phyloP scores from a whole-genome alignment of 2,113 vertebrate species.

The Crypturellus undulatus region DNA sequence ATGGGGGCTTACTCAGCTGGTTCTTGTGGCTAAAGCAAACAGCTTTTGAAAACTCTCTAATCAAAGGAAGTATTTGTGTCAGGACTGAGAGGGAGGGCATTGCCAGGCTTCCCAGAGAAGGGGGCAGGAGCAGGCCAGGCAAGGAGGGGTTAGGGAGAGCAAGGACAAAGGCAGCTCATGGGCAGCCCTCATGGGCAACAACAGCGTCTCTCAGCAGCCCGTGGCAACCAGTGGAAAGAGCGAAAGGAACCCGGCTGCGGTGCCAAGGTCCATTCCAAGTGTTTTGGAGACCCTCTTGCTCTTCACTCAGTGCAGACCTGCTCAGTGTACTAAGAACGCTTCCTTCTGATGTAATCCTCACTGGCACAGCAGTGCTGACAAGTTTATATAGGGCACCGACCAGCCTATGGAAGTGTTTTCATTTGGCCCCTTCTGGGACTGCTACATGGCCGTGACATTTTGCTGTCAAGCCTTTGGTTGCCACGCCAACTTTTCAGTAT shows the following conservation, averaged over 20 bases:
- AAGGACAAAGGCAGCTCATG: conserved; percentile 28
- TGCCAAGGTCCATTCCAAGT: background rate
- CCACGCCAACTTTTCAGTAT: conserved; percentile 47
- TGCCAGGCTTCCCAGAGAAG: conserved; percentile 31
- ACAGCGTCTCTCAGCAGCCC: conserved; percentile 64
- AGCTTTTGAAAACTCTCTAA: conserved; percentile 3
- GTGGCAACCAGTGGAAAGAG: background rate
- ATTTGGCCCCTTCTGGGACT: background rate
- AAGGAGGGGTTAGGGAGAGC: background rate
- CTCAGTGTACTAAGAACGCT: conserved; percentile 47
- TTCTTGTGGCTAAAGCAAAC: background rate
- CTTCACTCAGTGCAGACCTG: conserved; percentile 43
- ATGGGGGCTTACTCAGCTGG: background rate
- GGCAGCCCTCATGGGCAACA: background rate
- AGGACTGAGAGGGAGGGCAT: background rate
- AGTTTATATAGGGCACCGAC: background rate
- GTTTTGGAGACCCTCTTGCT: background rate
- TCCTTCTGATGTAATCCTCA: background rate
- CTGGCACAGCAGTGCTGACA: background rate
- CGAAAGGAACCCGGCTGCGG: background rate
- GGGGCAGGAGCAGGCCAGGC: background rate
- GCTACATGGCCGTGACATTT: background rate
- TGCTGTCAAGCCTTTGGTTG: conserved; percentile 31
- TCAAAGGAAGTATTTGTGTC: conserved; percentile 7
- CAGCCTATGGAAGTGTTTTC: background rate